Evolutionary conservation across 2,888 invertebrate species (phyloP).

Genomic region (Siphonodentalium dalli): DNA sequence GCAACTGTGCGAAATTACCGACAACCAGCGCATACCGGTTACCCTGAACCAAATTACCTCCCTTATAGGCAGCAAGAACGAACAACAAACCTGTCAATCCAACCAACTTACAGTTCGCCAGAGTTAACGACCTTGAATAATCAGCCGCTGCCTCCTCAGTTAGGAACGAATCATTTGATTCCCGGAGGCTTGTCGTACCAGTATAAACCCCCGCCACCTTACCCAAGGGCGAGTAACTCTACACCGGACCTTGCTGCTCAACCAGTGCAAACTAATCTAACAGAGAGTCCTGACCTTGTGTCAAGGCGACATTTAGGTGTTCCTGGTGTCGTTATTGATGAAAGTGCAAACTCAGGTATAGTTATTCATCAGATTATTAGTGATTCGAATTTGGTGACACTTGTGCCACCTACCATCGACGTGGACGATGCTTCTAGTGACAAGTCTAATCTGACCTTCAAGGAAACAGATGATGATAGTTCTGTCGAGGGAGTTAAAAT

Average conservation of each 20-base stretch:
- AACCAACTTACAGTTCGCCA: conserved; percentile 63
- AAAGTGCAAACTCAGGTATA: conserved; percentile 44
- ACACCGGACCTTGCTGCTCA: conserved; percentile 79
- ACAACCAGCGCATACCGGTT: conserved; percentile 39
- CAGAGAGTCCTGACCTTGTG: conserved; percentile 65
- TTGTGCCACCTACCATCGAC: conserved; percentile 16
- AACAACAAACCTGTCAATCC: conserved; percentile 51
- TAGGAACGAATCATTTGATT: conserved; percentile 37
- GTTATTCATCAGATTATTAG: conserved; percentile 32
- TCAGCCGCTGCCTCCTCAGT: conserved; percentile 48
- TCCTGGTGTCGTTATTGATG: conserved; percentile 33
- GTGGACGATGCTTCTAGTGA: conserved; percentile 52
- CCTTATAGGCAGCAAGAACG: conserved; percentile 41
- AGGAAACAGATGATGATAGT: conserved; percentile 51
- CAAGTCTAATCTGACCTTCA: conserved; percentile 52
- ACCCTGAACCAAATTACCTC: conserved; percentile 40
- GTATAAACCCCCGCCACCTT: conserved; percentile 82
- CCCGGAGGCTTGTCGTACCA: conserved; percentile 72
- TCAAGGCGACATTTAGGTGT: conserved; percentile 70
- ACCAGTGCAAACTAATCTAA: conserved; percentile 32
- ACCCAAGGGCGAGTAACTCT: conserved; percentile 77
- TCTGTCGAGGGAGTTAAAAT: conserved; percentile 37
- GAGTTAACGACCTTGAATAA: conserved; percentile 62
- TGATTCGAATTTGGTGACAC: conserved; percentile 17
- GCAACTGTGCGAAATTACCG: conserved; percentile 42